phyloP scores from a whole-genome alignment of 2,888 invertebrate species.

The Dorcus parallelipipedus region DNA sequence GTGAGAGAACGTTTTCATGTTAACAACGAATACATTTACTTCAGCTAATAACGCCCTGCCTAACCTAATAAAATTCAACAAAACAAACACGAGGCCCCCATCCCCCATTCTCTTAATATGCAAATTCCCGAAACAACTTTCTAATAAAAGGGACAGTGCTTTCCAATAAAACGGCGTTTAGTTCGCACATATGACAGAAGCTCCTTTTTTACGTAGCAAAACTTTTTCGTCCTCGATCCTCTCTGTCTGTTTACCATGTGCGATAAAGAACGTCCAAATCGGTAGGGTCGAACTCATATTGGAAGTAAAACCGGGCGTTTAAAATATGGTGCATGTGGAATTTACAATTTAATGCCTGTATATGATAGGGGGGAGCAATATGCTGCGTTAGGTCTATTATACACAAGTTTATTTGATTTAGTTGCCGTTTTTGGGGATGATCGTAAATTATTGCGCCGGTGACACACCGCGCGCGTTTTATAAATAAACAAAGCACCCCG shows the following conservation, averaged over 20 bases:
- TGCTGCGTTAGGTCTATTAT: slow-evolving; percentile 6
- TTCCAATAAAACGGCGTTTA: slow-evolving; percentile 3
- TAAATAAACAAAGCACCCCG: not conserved
- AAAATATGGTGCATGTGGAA: slow-evolving; percentile 5
- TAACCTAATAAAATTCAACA: not conserved
- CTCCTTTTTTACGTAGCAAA: not conserved
- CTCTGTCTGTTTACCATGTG: not conserved
- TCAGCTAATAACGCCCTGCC: not conserved
- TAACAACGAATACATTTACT: no score
- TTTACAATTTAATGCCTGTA: slow-evolving; percentile 8
- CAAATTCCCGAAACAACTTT: slow-evolving; percentile 4
- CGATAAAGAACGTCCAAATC: not conserved
- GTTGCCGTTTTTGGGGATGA: not conserved
- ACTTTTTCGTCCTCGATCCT: not conserved
- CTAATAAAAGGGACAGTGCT: slow-evolving; percentile 3
- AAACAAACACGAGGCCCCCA: not conserved
- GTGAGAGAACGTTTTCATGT: no score
- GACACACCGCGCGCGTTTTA: not conserved
- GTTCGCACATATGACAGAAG: not conserved
- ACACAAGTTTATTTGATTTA: slow-evolving; percentile 5
- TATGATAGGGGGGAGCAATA: slow-evolving; percentile 2
- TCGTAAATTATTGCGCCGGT: slow-evolving; percentile 3
- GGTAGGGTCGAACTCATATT: not conserved
- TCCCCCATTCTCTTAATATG: slow-evolving; percentile 3
- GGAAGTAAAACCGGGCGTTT: slow-evolving; percentile 6